Evolutionary conservation across 2,888 invertebrate genomes (phyloP).

Genomic region (Arge pagana): DNA sequence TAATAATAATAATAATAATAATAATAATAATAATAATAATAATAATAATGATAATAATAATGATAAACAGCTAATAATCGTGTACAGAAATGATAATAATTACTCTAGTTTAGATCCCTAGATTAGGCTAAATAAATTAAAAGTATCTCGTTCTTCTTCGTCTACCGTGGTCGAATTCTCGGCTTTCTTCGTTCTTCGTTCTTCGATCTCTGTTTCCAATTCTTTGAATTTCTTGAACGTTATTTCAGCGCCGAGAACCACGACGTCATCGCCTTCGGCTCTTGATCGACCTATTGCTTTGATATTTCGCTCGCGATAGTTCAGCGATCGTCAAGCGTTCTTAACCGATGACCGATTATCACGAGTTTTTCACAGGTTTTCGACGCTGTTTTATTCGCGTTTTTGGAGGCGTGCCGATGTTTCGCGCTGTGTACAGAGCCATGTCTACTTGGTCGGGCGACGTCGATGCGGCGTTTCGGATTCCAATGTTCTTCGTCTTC

Average conservation of each 20-base stretch:
- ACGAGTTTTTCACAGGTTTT: slow-evolving; percentile 53
- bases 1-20: too few species aligned
- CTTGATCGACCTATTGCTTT: slow-evolving; percentile 7
- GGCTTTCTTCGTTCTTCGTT: not conserved
- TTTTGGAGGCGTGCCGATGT: slow-evolving; percentile 36
- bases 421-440: slow-evolving; percentile 49
- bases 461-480: slow-evolving; percentile 44
- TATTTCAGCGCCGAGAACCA: too few species aligned
- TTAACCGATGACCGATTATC: too few species aligned
- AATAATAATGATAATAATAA: too few species aligned
- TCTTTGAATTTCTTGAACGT: slow-evolving; percentile 1
- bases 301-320: not conserved
- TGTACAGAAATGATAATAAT: slow-evolving; percentile 15
- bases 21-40: too few species aligned
- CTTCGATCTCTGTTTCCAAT: not conserved
- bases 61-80: too few species aligned
- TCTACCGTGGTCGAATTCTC: slow-evolving; percentile 6
- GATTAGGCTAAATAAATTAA: slow-evolving; percentile 43
- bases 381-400: slow-evolving; percentile 50
- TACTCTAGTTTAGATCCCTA: slow-evolving; percentile 15
- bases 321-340: too few species aligned
- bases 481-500: slow-evolving; percentile 51
- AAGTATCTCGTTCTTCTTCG: slow-evolving; percentile 26
- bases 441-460: slow-evolving; percentile 44
- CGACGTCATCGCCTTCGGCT: not conserved